phyloP scores from a whole-genome alignment of 1,140 invertebrate genomes.

The Gryllus bimaculatus region DNA sequence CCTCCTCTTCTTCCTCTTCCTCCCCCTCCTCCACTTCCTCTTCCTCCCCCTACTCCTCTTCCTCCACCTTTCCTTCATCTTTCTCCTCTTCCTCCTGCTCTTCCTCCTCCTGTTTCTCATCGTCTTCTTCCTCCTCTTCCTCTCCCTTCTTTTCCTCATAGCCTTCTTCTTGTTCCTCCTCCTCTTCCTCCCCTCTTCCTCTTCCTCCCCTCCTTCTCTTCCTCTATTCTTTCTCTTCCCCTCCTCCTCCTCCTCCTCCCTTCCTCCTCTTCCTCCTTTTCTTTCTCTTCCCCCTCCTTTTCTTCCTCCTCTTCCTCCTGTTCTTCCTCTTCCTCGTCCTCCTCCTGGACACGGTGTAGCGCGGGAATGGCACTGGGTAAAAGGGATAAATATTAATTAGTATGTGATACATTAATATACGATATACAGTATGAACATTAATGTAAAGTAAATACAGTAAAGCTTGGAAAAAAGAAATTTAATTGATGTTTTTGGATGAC shows the following conservation, averaged over 20 bases:
- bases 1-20: background rate
- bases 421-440: too few species aligned
- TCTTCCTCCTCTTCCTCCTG: background rate
- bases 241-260: background rate
- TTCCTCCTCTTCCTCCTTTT: background rate
- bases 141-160: background rate
- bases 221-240: background rate
- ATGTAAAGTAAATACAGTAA: too few species aligned
- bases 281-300: background rate
- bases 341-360: background rate
- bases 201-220: background rate
- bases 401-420: too few species aligned
- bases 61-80: background rate
- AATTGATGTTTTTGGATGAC: too few species aligned
- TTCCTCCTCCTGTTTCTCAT: background rate
- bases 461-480: too few species aligned
- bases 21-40: background rate
- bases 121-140: too few species aligned
- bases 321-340: background rate
- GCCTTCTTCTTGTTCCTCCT: background rate
- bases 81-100: background rate
- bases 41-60: background rate
- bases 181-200: background rate
- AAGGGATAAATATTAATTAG: too few species aligned
- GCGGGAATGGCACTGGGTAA: too few species aligned